Base-by-base conservation (phyloP, 2,113 vertebrate genomes). In the Pelusios castaneus region DNA sequence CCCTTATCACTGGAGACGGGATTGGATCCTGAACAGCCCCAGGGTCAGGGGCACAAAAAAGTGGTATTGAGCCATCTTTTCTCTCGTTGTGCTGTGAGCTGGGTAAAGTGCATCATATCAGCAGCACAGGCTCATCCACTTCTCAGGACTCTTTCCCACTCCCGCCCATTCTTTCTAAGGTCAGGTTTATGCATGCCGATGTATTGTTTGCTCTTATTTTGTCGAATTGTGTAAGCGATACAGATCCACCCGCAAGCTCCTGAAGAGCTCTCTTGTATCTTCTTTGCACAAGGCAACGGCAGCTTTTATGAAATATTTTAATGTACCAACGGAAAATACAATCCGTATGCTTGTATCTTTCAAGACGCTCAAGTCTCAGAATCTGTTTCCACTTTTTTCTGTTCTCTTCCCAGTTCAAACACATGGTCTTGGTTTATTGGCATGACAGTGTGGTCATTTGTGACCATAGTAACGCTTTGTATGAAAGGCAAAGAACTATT, bases 191-290 rank as follows among this genome's bases (percentile, higher is more conserved):
- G 25, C 8, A 12, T 89, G 87, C 73, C 29, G 51, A 45, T 13
- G 21, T 12, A 7, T 82, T 91, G 90, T 91, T 31, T 45, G 49
- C 12, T 45, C 5, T 86, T 76, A 31, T 89, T 73, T 85, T 84
- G 11, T 16, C 24, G 5, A 29, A 6, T 45, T 76, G 25, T 49
- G 12, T 7, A 4, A 76, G 29, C 4, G 34, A 56, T 0, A 2
- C 13, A 83, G 80, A 89, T 4, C n/a, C 92, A 43, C 0, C 1
- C n/a, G 5, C 2, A 6, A 80, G 31, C 56, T 63, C 27, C 25
- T 51, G 19, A 63, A 76, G 41, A 45, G 80, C 31, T 76, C 29
- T 41, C 10, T 34, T 10, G 34, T 34, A 22, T 19, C 31, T 73
- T 73, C 70, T 70, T 70, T 38, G 22, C 14, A 8, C 54, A 56